A percentile compares a stretch with the other conserved stretches of the same genome.
Conservation (phyloP, 2,113 vertebrate genomes). For the Mormyrus iriodes region DNA sequence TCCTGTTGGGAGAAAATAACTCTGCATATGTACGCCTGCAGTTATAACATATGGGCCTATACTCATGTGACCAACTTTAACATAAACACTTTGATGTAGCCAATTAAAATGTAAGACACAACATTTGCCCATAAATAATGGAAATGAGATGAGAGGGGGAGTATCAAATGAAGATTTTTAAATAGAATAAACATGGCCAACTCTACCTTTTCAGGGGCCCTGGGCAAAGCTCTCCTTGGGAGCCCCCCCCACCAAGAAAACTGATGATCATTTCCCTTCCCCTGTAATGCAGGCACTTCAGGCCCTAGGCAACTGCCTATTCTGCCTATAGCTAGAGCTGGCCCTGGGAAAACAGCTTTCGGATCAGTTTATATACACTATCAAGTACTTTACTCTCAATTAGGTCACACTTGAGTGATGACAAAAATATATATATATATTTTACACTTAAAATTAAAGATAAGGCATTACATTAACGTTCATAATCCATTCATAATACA, state of each 20-base stretch:
- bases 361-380: neutral
- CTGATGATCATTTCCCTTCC: neutral
- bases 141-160: neutral
- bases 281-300: neutral
- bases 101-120: neutral
- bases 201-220: neutral
- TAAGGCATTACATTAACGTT: neutral
- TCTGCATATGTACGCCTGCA: neutral
- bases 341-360: neutral
- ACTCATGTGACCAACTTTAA: neutral
- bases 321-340: neutral
- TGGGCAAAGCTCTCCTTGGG: neutral
- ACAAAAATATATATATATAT: neutral
- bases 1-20: neutral
- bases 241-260: neutral
- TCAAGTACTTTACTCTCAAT: conserved; percentile 20
- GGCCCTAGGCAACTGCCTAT: neutral
- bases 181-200: neutral
- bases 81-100: neutral
- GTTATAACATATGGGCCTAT: neutral
- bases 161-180: neutral
- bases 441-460: neutral
- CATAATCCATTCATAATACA: neutral
- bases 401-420: neutral
- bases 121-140: conserved; percentile 10